phyloP scores from a whole-genome alignment of 2,113 vertebrate species.

The Nansenia antarctica region DNA sequence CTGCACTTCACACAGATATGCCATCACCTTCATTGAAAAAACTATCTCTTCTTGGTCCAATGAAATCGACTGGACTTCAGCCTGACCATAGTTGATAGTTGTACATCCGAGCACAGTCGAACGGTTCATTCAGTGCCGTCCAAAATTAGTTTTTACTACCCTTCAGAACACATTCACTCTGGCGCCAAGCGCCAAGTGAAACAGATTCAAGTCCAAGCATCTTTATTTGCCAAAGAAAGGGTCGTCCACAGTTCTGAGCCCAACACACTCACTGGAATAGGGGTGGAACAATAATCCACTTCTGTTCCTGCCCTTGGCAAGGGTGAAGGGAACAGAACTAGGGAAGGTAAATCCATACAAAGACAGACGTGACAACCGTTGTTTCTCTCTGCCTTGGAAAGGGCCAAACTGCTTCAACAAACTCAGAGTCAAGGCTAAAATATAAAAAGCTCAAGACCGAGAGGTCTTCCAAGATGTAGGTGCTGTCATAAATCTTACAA shows the following conservation, averaged over 20 bases:
- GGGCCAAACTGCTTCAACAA: not conserved
- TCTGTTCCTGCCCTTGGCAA: not conserved
- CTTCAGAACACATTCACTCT: not conserved
- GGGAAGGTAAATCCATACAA: conserved; percentile 8
- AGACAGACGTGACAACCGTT: not conserved
- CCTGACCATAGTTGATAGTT: not conserved
- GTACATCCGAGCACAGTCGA: not conserved
- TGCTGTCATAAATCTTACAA: not conserved
- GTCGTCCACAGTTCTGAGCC: not conserved
- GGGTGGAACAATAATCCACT: not conserved
- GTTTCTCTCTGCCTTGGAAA: not conserved
- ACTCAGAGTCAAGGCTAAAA: not conserved
- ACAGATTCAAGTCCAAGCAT: not conserved
- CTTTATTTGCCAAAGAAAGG: not conserved
- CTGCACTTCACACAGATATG: no score
- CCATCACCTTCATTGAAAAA: conserved; percentile 17
- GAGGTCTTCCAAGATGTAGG: not conserved
- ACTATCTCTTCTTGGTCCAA: conserved; percentile 12
- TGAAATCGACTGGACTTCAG: conserved; percentile 25
- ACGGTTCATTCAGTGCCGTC: not conserved
- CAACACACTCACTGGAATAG: not conserved
- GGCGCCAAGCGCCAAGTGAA: no score
- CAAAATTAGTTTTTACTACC: not conserved
- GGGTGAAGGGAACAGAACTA: not conserved
- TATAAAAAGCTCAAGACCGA: no score